Conservation (phyloP, 1,140 invertebrate genomes). For the Proctacanthus coquilletti region DNA sequence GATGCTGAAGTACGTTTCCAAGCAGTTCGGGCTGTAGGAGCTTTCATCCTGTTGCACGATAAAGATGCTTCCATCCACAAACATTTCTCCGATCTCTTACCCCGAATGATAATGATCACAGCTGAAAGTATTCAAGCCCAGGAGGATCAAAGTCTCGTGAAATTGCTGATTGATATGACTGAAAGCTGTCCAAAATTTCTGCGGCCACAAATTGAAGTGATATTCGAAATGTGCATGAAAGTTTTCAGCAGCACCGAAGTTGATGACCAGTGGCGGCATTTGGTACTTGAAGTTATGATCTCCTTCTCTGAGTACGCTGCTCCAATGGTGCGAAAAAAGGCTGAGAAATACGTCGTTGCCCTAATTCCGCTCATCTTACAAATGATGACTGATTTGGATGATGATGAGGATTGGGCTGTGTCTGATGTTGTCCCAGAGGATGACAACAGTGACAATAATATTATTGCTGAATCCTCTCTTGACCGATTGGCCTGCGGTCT, state of each 20-base stretch:
- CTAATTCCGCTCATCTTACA: conserved; percentile 71
- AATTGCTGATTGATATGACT: conserved; percentile 84
- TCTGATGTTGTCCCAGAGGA: conserved; percentile 68
- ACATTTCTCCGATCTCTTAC: conserved; percentile 72
- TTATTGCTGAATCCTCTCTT: conserved; percentile 89
- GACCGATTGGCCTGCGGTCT: conserved; percentile 92
- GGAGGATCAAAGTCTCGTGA: conserved; percentile 81
- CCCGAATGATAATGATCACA: conserved; percentile 51
- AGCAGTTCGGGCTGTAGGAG: conserved; percentile 68
- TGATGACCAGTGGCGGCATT: conserved; percentile 74
- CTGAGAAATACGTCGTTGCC: conserved; percentile 58
- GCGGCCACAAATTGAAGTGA: conserved; percentile 65
- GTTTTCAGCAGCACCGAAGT: conserved; percentile 59
- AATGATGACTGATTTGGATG: conserved; percentile 96
- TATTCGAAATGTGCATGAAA: conserved; percentile 86
- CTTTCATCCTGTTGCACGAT: conserved; percentile 84
- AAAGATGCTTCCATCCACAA: conserved; percentile 77
- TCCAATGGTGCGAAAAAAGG: conserved; percentile 86
- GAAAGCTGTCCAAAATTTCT: conserved; percentile 88
- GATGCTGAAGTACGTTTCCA: conserved; percentile 61
- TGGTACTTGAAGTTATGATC: conserved; percentile 86
- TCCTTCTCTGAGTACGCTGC: conserved; percentile 89
- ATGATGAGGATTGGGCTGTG: conserved; percentile 70
- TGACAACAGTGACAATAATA: conserved; percentile 77
- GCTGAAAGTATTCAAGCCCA: conserved; percentile 54